phyloP scores from a whole-genome alignment of 30 jellyfish, hydroid and myxozoan genomes.

The Hydractinia symbiolongicarpus region DNA sequence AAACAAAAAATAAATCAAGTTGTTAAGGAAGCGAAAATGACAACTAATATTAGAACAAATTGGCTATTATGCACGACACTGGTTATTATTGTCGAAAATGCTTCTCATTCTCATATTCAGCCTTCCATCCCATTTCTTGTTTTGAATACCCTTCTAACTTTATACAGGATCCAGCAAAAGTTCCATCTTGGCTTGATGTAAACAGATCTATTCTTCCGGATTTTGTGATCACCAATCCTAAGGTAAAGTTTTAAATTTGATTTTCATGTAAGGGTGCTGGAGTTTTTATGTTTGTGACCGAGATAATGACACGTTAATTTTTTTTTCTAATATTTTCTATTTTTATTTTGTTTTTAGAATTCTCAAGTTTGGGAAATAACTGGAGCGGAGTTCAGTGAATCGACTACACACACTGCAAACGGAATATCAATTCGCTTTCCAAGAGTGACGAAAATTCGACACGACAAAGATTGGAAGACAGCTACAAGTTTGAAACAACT shows the following conservation, averaged over 20 bases:
- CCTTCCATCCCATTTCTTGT: too few species aligned
- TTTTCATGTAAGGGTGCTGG: neutral
- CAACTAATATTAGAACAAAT: too few species aligned
- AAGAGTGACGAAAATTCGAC: constrained; percentile 73
- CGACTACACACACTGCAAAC: constrained; percentile 87
- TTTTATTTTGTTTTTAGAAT: constrained; percentile 18
- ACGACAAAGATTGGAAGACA: constrained; percentile 86
- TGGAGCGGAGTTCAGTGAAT: constrained; percentile 88
- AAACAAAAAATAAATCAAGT: too few species aligned
- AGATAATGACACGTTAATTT: too few species aligned
- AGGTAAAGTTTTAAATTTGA: constrained; percentile 25
- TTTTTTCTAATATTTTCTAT: too few species aligned
- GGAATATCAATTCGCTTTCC: constrained; percentile 91
- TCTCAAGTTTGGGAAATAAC: constrained; percentile 94
- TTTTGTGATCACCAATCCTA: constrained; percentile 62
- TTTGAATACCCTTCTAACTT: neutral
- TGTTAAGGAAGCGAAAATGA: too few species aligned
- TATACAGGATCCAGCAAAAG: constrained; percentile 43
- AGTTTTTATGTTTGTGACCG: too few species aligned
- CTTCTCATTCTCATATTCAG: too few species aligned
- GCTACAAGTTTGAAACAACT: constrained; percentile 67
- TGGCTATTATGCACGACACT: too few species aligned
- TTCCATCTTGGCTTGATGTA: constrained; percentile 80
- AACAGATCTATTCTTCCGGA: constrained; percentile 73
- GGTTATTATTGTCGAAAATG: too few species aligned